Percentiles rank a stretch among this genome's conserved stretches.
Conservation (phyloP, 2,888 invertebrate species). For the Caenorhabditis parvicauda region DNA sequence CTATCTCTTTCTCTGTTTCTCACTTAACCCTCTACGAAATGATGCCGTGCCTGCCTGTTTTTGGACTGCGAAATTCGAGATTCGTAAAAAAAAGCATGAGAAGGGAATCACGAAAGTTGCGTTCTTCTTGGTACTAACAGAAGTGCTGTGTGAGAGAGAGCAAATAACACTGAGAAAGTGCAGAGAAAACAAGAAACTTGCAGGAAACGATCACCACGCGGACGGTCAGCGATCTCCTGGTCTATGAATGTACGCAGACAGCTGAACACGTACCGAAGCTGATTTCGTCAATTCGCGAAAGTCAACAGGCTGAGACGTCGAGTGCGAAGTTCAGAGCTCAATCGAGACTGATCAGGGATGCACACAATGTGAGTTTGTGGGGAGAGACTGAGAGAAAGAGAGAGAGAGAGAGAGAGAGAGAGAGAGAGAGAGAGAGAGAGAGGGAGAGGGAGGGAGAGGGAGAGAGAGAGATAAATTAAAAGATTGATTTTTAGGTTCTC, state of each 20-base stretch:
- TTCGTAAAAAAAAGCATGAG: too few species aligned
- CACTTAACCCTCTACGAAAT: too few species aligned
- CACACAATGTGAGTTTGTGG: slow-evolving; percentile 26
- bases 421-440: background rate
- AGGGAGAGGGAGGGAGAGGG: background rate
- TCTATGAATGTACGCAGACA: slow-evolving; percentile 64
- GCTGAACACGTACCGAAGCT: slow-evolving; percentile 64
- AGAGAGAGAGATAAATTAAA: background rate
- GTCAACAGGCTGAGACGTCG: slow-evolving; percentile 33
- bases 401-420: background rate
- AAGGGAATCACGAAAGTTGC: too few species aligned
- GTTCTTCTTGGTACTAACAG: too few species aligned
- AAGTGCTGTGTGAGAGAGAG: too few species aligned
- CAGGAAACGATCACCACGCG: slow-evolving; percentile 41
- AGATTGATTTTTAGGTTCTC: slow-evolving; percentile 19
- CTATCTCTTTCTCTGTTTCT: too few species aligned
- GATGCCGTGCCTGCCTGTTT: too few species aligned
- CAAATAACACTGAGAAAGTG: too few species aligned
- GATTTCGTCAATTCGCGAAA: slow-evolving; percentile 47
- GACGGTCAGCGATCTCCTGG: slow-evolving; percentile 40
- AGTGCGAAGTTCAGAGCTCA: slow-evolving; percentile 56
- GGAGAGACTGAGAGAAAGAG: too few species aligned
- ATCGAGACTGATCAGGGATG: slow-evolving; percentile 55
- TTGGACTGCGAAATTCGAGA: too few species aligned
- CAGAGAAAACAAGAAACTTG: too few species aligned